Evolutionary conservation across 1,140 invertebrate genomes (phyloP).

Genomic region (Camponotus floridanus): DNA sequence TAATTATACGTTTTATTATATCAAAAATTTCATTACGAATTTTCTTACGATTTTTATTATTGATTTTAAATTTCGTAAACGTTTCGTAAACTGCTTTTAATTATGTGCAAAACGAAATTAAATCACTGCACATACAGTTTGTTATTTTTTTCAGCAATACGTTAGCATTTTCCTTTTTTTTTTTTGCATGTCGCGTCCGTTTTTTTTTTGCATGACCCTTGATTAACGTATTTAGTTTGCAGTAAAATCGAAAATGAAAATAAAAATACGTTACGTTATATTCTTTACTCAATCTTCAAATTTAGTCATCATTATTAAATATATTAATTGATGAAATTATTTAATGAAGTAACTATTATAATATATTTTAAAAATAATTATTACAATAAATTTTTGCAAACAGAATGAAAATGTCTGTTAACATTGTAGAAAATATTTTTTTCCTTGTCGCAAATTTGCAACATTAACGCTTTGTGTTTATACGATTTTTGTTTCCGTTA

Average conservation of each 20-base stretch:
- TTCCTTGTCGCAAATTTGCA: too few species aligned
- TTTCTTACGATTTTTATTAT: background rate
- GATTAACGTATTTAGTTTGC: too few species aligned
- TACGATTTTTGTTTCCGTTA: background rate
- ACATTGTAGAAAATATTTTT: too few species aligned
- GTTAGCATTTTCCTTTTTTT: constrained; percentile 12
- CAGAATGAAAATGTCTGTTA: background rate
- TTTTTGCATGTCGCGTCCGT: too few species aligned
- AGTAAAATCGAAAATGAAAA: too few species aligned
- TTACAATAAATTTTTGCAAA: background rate
- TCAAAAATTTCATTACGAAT: background rate
- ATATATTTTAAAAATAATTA: background rate
- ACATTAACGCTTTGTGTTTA: background rate
- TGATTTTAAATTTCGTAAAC: background rate
- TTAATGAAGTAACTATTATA: background rate
- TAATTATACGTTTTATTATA: too few species aligned
- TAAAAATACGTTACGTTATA: background rate
- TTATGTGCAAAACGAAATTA: background rate
- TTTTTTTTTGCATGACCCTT: constrained; percentile 5
- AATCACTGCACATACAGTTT: constrained; percentile 19
- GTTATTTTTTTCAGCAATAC: constrained; percentile 37
- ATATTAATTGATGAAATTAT: too few species aligned
- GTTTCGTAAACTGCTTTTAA: background rate
- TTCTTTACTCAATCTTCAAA: background rate
- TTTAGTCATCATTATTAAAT: background rate